phyloP scores from a whole-genome alignment of 2,888 invertebrate species.

The Netelia virgata region DNA sequence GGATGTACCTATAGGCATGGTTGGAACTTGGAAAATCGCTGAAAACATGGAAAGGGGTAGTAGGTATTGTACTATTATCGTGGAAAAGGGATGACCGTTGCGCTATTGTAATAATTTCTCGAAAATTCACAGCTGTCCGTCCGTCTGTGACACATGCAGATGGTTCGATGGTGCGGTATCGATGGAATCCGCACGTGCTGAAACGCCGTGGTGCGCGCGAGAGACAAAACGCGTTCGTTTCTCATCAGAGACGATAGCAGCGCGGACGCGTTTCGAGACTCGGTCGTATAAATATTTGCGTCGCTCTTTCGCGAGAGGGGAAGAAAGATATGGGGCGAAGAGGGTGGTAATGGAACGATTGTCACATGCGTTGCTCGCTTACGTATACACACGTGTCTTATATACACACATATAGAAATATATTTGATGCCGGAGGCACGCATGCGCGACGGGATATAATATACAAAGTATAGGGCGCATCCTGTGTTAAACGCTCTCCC shows the following conservation, averaged over 20 bases:
- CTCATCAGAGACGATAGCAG: too few species aligned
- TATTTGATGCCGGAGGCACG: conserved; percentile 32
- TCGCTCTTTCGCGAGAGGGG: neutral
- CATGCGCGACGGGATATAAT: conserved; percentile 51
- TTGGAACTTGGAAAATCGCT: too few species aligned
- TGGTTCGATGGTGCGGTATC: conserved; percentile 3
- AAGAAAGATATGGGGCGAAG: neutral
- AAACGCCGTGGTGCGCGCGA: too few species aligned
- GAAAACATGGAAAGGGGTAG: too few species aligned
- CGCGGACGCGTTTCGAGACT: neutral
- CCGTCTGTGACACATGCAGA: conserved; percentile 26
- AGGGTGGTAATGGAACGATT: conserved; percentile 2
- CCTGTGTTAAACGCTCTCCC: conserved; percentile 62
- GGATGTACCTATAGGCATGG: too few species aligned
- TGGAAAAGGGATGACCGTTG: too few species aligned
- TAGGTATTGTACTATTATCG: too few species aligned
- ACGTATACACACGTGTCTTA: neutral
- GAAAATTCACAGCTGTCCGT: conserved; percentile 44
- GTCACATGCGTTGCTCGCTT: neutral
- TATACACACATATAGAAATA: neutral
- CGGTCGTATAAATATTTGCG: conserved; percentile 39
- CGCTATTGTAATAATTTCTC: neutral
- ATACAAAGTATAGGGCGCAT: conserved; percentile 54
- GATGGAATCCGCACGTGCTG: neutral
- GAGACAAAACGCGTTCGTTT: too few species aligned